phyloP scores from a whole-genome alignment of 2,797 vertebrate species.

The Typhlichthys subterraneus region DNA sequence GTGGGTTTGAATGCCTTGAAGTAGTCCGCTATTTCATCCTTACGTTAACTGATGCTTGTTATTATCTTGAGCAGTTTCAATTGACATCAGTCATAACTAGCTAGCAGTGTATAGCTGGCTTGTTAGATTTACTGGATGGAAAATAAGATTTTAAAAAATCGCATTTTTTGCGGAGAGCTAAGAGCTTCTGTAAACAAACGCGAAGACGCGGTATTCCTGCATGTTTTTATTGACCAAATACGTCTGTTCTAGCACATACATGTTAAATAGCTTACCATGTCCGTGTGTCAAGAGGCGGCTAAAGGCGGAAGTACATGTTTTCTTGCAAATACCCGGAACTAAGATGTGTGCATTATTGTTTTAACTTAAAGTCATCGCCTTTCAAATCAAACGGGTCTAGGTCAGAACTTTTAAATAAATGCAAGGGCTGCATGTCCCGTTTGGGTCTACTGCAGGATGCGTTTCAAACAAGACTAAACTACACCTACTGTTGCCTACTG shows the following conservation, averaged over 20 bases:
- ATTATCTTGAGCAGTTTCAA: conserved; percentile 3
- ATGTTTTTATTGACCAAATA: neutral
- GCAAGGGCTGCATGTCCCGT: no score
- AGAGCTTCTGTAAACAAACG: neutral
- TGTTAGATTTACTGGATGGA: neutral
- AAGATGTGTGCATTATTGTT: neutral
- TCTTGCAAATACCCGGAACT: conserved; percentile 55
- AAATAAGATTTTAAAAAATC: no score
- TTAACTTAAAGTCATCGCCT: no score
- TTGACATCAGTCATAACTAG: neutral
- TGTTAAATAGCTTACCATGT: conserved; percentile 72
- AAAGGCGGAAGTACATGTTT: conserved; percentile 74
- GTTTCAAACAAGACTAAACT: no score
- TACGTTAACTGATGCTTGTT: neutral
- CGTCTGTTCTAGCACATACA: neutral
- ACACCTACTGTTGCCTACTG: no score
- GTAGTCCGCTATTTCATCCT: neutral
- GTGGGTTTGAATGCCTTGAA: no score
- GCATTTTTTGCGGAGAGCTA: no score
- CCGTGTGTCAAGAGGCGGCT: conserved; percentile 44
- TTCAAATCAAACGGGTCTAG: neutral
- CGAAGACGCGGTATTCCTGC: fast-evolving
- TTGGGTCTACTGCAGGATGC: no score
- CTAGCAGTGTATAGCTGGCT: conserved; percentile 54
- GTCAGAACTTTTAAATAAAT: neutral